A percentile compares a stretch with the other conserved stretches of the same genome.
These are phyloP conservation scores for Tenebrosternarchus preto DNA, from an alignment of 2,113 vertebrate species.

Conservation along the genomic window DNA sequence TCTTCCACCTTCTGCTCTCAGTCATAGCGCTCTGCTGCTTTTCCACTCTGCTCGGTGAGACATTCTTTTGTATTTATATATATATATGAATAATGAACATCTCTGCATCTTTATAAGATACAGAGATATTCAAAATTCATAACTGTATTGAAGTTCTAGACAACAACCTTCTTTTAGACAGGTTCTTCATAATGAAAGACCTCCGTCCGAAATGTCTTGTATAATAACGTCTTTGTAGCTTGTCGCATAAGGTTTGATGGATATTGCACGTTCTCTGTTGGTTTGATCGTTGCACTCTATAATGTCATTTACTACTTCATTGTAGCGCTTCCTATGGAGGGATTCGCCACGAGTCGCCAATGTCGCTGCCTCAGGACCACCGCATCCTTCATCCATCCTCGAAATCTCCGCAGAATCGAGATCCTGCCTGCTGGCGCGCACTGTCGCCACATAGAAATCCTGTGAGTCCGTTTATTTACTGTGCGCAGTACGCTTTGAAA, in stretches of 20 bases:
- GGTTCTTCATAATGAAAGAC: no score
- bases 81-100: no score
- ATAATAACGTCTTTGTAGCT: no score
- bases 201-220: no score
- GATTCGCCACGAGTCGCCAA: neutral
- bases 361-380: conserved; percentile 45
- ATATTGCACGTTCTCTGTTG: neutral
- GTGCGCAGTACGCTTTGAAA: neutral
- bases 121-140: no score
- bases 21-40: conserved; percentile 40
- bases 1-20: conserved; percentile 29
- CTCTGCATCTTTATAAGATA: no score
- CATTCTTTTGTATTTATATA: neutral
- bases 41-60: conserved; percentile 24
- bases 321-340: conserved; percentile 45
- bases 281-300: neutral
- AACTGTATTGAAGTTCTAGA: no score
- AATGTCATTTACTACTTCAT: no score
- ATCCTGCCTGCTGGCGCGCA: conserved; percentile 30
- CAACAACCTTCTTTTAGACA: no score
- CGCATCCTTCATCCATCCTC: neutral
- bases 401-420: conserved; percentile 35
- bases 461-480: conserved; percentile 42
- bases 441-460: conserved; percentile 47
- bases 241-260: neutral